Conservation (phyloP, 1,140 invertebrate genomes). For the Ephestia elutella region DNA sequence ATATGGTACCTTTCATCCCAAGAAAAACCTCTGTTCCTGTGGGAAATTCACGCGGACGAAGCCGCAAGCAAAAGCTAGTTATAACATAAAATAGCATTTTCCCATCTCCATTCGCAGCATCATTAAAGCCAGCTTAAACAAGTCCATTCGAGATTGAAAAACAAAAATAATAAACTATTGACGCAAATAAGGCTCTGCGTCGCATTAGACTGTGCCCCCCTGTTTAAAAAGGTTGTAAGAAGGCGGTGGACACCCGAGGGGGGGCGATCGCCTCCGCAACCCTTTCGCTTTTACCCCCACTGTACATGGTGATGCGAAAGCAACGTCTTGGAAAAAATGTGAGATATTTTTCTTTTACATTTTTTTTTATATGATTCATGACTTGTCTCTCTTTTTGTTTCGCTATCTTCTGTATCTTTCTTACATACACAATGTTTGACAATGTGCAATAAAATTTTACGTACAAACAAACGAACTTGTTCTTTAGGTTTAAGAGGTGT, state of each 20-base stretch:
- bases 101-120: neutral
- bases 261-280: constrained; percentile 67
- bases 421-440: no score
- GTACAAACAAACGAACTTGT: no score
- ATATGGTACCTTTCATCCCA: no score
- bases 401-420: no score
- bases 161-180: constrained; percentile 19
- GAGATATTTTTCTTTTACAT: neutral
- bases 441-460: no score
- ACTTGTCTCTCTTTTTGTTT: no score
- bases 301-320: constrained; percentile 49
- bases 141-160: constrained; percentile 5
- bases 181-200: constrained; percentile 41
- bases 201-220: constrained; percentile 59
- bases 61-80: no score
- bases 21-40: no score
- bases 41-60: no score
- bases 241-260: constrained; percentile 67
- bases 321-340: neutral
- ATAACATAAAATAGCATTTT: neutral
- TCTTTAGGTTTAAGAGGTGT: no score
- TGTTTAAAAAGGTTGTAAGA: constrained; percentile 73
- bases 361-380: constrained; percentile 17
- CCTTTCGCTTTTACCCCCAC: constrained; percentile 71
- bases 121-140: neutral